A percentile compares a stretch with the other conserved stretches of the same genome.
Evolutionary conservation across 2,113 vertebrate species (phyloP).

Genomic region (Rafetus swinhoei): DNA sequence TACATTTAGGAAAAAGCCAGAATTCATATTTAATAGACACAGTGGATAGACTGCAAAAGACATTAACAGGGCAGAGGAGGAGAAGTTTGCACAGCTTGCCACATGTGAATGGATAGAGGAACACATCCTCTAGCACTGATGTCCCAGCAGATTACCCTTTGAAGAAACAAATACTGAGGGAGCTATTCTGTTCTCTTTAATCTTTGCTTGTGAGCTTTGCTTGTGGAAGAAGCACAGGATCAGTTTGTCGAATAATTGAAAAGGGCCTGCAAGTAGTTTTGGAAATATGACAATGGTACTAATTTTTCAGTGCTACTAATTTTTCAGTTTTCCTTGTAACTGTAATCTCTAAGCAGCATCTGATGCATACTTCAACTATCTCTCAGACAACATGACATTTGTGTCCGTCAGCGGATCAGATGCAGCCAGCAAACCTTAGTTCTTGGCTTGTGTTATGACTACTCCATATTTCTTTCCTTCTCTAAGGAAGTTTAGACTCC

Average conservation of each 20-base stretch:
- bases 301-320: not conserved
- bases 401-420: constrained; percentile 39
- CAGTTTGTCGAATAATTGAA: rapidly evolving
- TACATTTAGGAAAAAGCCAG: constrained; percentile 32
- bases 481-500: constrained; percentile 14
- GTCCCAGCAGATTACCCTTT: constrained; percentile 27
- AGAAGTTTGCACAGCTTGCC: constrained; percentile 22
- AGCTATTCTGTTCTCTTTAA: constrained; percentile 10
- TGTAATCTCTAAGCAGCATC: constrained; percentile 21
- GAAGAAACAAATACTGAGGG: constrained; percentile 32
- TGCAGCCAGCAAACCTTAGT: not conserved
- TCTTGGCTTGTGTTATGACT: constrained; percentile 16
- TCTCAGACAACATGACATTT: not conserved
- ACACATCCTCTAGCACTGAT: constrained; percentile 22
- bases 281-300: not conserved
- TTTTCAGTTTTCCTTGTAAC: constrained; percentile 31
- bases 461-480: not conserved
- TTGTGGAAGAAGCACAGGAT: not conserved
- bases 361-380: constrained; percentile 49
- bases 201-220: not conserved
- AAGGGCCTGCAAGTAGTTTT: not conserved
- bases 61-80: not conserved
- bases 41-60: not conserved
- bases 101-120: not conserved
- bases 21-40: constrained; percentile 39